These are phyloP conservation scores for Polypedilum pembai DNA, from an alignment of 1,140 invertebrate species.

Conservation along the genomic window DNA sequence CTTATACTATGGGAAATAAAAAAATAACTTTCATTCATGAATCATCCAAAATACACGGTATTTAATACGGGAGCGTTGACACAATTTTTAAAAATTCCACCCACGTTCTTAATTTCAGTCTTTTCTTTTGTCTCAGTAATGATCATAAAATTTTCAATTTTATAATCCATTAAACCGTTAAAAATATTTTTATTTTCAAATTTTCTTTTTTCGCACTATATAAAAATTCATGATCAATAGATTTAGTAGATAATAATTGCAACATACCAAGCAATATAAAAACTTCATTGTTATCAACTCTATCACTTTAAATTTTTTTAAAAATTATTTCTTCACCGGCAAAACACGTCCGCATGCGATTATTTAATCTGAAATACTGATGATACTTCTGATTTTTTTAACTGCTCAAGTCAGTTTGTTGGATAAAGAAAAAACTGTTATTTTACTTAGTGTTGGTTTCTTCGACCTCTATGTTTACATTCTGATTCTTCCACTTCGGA, in stretches of 20 bases:
- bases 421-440: not conserved
- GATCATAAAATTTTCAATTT: too few relatives aligned
- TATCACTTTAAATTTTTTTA: not conserved
- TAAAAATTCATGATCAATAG: too few relatives aligned
- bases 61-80: not conserved
- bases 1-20: too few relatives aligned
- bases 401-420: not conserved
- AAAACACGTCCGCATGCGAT: conserved; percentile 4
- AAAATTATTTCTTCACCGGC: not conserved
- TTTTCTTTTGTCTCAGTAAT: not conserved
- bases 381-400: not conserved
- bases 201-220: not conserved
- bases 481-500: not conserved
- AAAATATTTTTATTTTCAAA: not conserved
- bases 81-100: conserved; percentile 7
- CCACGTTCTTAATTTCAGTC: not conserved
- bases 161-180: not conserved
- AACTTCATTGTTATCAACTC: not conserved
- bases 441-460: conserved; percentile 17
- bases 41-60: too few relatives aligned
- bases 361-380: conserved; percentile 13
- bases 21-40: too few relatives aligned
- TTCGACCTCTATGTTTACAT: conserved; percentile 12
- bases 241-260: not conserved
- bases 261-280: not conserved